phyloP scores from a whole-genome alignment of 2,888 invertebrate genomes.

The Caenorhabditis macrosperma region DNA sequence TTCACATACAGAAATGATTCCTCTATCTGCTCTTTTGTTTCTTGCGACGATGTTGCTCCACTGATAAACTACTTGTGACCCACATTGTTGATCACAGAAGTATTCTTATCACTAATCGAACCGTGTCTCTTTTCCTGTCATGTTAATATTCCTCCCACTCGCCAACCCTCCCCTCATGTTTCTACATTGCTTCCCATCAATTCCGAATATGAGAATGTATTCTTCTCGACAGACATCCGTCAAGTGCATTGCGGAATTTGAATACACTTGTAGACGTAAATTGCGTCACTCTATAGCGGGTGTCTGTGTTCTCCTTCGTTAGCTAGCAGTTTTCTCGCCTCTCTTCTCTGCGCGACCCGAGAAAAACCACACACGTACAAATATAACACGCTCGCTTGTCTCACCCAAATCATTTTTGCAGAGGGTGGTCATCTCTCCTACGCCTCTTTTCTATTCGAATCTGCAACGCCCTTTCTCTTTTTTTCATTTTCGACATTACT shows the following conservation, averaged over 20 bases:
- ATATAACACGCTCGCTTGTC: not conserved
- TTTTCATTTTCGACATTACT: too few species aligned
- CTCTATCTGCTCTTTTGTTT: too few species aligned
- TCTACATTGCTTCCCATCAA: too few species aligned
- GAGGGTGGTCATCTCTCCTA: not conserved
- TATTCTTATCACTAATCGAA: slow-evolving; percentile 8
- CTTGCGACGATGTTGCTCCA: too few species aligned
- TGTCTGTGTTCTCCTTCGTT: slow-evolving; percentile 1
- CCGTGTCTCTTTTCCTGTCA: not conserved
- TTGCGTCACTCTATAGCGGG: too few species aligned
- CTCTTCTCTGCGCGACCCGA: not conserved
- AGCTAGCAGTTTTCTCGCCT: not conserved
- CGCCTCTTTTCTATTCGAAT: not conserved
- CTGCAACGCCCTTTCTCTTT: too few species aligned
- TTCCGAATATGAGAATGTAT: too few species aligned
- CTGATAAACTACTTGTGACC: slow-evolving; percentile 4
- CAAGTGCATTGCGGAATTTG: too few species aligned
- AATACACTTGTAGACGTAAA: too few species aligned
- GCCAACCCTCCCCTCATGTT: too few species aligned
- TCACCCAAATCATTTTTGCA: not conserved
- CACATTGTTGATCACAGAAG: not conserved
- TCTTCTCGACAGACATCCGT: too few species aligned
- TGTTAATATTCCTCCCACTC: not conserved
- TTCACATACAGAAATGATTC: too few species aligned
- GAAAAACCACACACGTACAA: not conserved